These are phyloP conservation scores for Leptodirus hochenwartii DNA, from an alignment of 2,888 invertebrate species.

Conservation along the genomic window DNA sequence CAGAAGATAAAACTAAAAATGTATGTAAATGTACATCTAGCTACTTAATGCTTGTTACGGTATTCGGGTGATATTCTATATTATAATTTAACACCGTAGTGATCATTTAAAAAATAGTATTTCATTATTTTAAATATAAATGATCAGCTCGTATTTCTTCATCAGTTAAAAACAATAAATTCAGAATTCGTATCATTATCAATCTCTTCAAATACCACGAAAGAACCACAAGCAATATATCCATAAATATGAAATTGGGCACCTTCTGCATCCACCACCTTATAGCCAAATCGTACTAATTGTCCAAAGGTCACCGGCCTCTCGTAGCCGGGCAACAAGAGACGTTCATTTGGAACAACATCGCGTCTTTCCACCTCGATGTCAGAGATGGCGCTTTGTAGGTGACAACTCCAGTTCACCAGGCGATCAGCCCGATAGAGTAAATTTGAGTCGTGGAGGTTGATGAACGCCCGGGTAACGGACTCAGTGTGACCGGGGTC, in stretches of 20 bases:
- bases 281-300: constrained; percentile 82
- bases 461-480: constrained; percentile 86
- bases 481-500: constrained; percentile 74
- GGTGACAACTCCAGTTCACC: constrained; percentile 96
- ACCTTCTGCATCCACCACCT: constrained; percentile 44
- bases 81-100: too few relatives aligned
- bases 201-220: too few relatives aligned
- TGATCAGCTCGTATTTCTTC: too few relatives aligned
- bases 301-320: constrained; percentile 81
- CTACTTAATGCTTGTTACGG: too few relatives aligned
- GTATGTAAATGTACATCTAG: too few relatives aligned
- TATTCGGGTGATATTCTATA: too few relatives aligned
- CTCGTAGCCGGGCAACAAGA: constrained; percentile 84
- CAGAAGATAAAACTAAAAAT: too few relatives aligned
- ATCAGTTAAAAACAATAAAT: too few relatives aligned
- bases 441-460: constrained; percentile 36
- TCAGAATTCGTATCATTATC: too few relatives aligned
- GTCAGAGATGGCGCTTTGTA: constrained; percentile 96
- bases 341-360: constrained; percentile 63
- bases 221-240: too few relatives aligned
- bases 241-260: not conserved
- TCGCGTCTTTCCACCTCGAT: constrained; percentile 97
- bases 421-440: constrained; percentile 76
- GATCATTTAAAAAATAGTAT: too few relatives aligned
- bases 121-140: too few relatives aligned